phyloP scores from a whole-genome alignment of 2,797 vertebrate species.

The Ceyx erithaca region DNA sequence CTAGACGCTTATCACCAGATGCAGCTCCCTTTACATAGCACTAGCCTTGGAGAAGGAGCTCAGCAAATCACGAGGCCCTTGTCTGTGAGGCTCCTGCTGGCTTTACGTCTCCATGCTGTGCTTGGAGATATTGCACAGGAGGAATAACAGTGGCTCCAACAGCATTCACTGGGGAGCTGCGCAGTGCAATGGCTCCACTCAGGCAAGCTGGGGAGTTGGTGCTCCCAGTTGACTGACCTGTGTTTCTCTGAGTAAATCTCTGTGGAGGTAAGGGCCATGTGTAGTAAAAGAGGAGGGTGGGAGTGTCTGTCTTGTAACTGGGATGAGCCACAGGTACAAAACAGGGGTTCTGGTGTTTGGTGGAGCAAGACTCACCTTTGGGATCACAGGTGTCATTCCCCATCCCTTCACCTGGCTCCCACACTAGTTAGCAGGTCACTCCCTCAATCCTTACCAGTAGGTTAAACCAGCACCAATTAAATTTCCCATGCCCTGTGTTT shows the following conservation, averaged over 20 bases:
- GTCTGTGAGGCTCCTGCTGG: not conserved
- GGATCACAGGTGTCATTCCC: not conserved
- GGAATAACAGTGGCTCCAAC: not conserved
- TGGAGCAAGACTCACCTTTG: not conserved
- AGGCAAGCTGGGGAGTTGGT: not conserved
- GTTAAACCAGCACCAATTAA: not conserved
- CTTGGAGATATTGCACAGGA: not conserved
- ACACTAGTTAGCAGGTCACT: not conserved
- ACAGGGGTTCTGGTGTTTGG: not conserved
- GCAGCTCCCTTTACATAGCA: not conserved
- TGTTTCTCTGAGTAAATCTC: not conserved
- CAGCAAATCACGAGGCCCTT: not conserved
- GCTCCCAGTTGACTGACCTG: not conserved
- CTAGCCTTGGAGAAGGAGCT: constrained; percentile 18
- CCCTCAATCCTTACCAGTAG: not conserved
- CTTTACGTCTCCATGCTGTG: not conserved
- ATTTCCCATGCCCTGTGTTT: not conserved
- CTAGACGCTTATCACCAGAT: not conserved
- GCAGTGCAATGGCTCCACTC: fast-evolving
- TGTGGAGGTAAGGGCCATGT: not conserved
- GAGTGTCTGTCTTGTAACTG: not conserved
- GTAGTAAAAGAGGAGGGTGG: not conserved
- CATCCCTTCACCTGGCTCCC: not conserved
- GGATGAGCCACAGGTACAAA: not conserved
- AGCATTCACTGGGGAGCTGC: not conserved